A percentile compares a stretch with the other conserved stretches of the same genome.
Evolutionary conservation across 2,888 invertebrate genomes (phyloP).

Genomic region (Synanthedon myopaeformis): DNA sequence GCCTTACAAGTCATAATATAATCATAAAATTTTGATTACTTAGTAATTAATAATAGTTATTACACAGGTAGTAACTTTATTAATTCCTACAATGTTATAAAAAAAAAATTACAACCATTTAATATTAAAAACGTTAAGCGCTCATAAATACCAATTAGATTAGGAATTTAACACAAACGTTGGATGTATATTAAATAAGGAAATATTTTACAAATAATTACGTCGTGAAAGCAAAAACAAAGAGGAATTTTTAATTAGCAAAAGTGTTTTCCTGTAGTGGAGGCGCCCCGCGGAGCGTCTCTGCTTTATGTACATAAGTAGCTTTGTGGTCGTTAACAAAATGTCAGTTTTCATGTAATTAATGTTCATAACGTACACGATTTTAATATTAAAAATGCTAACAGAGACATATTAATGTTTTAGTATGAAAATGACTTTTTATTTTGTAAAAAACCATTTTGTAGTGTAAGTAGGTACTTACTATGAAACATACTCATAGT

Average conservation of each 20-base stretch:
- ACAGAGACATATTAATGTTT: too few species aligned
- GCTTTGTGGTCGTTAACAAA: constrained; percentile 54
- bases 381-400: too few species aligned
- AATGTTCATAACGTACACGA: constrained; percentile 27
- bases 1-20: too few species aligned
- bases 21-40: too few species aligned
- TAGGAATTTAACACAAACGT: constrained; percentile 41
- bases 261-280: constrained; percentile 38
- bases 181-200: constrained; percentile 44
- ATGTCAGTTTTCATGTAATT: constrained; percentile 63
- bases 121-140: constrained; percentile 2
- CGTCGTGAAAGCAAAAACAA: constrained; percentile 31
- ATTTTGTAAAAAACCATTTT: too few species aligned
- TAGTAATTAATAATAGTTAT: too few species aligned
- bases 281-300: constrained; percentile 43
- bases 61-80: neutral
- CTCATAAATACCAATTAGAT: constrained; percentile 15
- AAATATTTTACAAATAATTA: constrained; percentile 37
- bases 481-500: too few species aligned
- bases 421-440: too few species aligned
- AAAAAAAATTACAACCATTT: neutral
- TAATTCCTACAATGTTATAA: neutral
- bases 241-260: constrained; percentile 60
- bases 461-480: too few species aligned
- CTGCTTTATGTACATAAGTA: constrained; percentile 60